These are phyloP conservation scores for Aphelinus certus DNA, from an alignment of 1,140 invertebrate species.

Conservation along the genomic window DNA sequence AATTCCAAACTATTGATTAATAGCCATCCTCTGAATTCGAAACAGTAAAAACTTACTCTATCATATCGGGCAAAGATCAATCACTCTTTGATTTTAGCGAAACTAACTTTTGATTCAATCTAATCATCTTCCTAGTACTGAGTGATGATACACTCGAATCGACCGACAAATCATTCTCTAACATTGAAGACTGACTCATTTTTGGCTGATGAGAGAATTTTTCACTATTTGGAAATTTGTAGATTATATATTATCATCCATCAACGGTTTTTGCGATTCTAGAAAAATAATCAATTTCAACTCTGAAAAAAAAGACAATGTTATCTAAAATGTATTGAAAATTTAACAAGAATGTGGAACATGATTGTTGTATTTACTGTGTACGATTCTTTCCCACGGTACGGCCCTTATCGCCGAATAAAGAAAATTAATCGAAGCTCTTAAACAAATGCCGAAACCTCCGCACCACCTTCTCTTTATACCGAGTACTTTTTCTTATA, in stretches of 20 bases:
- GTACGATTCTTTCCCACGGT: slow-evolving; percentile 22
- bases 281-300: slow-evolving; percentile 2
- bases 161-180: no score
- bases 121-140: no score
- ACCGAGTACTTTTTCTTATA: slow-evolving; percentile 9
- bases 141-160: no score
- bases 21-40: no score
- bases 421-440: slow-evolving; percentile 18
- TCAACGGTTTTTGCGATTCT: slow-evolving; percentile 5
- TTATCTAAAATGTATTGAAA: slow-evolving; percentile 13
- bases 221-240: no score
- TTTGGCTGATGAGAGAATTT: no score
- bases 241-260: neutral
- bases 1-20: slow-evolving; percentile 17
- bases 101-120: no score
- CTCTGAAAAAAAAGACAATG: slow-evolving; percentile 7
- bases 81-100: no score
- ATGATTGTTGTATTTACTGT: slow-evolving; percentile 30
- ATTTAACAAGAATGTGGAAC: slow-evolving; percentile 21
- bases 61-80: no score
- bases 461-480: slow-evolving; percentile 22
- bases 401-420: neutral
- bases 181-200: no score
- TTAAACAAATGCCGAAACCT: slow-evolving; percentile 8
- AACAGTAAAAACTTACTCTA: no score